Conservation (phyloP, 2,113 vertebrate species). For the Chrysemys picta region DNA sequence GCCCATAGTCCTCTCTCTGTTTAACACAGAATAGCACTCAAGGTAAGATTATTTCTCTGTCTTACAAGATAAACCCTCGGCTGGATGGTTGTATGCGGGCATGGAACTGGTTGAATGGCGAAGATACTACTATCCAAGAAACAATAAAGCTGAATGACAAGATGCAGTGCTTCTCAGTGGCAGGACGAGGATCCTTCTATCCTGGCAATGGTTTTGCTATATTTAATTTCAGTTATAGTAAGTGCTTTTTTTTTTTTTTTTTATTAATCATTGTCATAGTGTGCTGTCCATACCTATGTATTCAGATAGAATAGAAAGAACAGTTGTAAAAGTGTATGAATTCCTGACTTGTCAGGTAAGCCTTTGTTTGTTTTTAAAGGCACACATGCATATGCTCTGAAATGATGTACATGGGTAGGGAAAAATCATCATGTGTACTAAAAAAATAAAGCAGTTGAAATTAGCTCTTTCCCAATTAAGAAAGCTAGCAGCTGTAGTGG, state of each 20-base stretch:
- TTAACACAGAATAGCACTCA: neutral
- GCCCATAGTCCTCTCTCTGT: neutral
- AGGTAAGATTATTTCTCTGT: conserved; percentile 20
- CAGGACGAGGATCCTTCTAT: conserved; percentile 88
- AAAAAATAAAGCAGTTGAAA: neutral
- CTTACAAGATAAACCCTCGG: conserved; percentile 90
- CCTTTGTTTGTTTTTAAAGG: neutral
- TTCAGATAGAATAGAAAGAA: neutral
- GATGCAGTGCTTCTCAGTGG: conserved; percentile 92
- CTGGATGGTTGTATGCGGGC: conserved; percentile 94
- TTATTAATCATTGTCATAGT: neutral
- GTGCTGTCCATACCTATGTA: neutral
- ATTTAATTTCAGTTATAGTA: conserved; percentile 89
- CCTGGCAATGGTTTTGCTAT: conserved; percentile 89
- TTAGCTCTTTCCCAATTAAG: neutral
- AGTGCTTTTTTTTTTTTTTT: neutral
- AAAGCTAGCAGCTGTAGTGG: neutral
- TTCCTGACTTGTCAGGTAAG: neutral
- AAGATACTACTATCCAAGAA: conserved; percentile 91
- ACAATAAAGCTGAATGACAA: conserved; percentile 86
- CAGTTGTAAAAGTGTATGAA: neutral
- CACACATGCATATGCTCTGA: neutral
- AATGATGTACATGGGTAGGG: neutral
- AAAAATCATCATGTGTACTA: neutral
- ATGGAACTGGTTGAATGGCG: conserved; percentile 94